Base-by-base conservation (phyloP, 2,888 invertebrate species). In the Sympetrum striolatum region DNA sequence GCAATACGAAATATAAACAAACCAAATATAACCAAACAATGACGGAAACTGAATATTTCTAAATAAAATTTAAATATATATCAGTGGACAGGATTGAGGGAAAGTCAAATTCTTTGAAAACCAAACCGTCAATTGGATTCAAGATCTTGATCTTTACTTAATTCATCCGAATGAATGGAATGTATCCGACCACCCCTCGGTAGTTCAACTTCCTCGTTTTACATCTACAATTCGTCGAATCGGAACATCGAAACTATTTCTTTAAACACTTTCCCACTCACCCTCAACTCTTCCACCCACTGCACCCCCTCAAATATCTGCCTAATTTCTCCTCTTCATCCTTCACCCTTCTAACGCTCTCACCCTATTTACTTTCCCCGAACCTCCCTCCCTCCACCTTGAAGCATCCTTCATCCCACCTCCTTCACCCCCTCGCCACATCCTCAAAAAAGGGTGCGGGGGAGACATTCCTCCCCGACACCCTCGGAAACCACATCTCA, bases 401-500 rank as follows among this genome's bases (percentile, higher is more conserved):
- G 18, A 18, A 48, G 39, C 53, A 25, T n/a, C 31, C 48, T 81
- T 48, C 81, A 39, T 44, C 25, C 81, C 39, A n/a, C n/a, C n/a
- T n/a, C 39, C 81, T 12, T 2, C 39, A n/a, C 81, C 48, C 48
- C 44, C 81, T 15, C 22, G n/a, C 14, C 25, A n/a, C 81, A 5
- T 25, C 31, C 73, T 31, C n/a, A 25, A 25, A 48, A 39, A 81
- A 25, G 44, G 48, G n/a, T n/a, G 81, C 39, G 39, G 81, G 44
- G n/a, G 82, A 82, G 58, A 58, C 82, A 58, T 82, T 82, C 82
- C 82, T 82, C 82, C 18, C 58, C 82, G 58, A 44, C 35, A 82
- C 82, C 53, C 82, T 82, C 53, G 58, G 58, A 82, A 82, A 82
- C 82, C 82, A 58, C 82, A 82, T 82, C 58, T 82, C 82, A 58